Percentiles rank a stretch among this genome's conserved stretches.
Evolutionary conservation across 1,140 invertebrate genomes (phyloP).

Genomic region (Drosophila sucinea): DNA sequence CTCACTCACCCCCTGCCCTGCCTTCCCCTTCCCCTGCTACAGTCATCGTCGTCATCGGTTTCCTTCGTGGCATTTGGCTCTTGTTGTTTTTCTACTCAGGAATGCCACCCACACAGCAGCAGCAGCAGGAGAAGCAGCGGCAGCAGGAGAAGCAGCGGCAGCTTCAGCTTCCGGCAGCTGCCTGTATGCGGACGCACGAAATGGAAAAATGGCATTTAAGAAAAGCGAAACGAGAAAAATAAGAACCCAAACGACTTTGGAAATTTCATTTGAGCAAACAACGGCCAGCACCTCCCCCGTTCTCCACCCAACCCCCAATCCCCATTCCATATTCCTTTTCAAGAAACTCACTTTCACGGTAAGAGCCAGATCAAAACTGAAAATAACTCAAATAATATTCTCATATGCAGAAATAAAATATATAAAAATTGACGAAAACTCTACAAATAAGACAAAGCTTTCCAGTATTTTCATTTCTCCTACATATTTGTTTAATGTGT

Average conservation of each 20-base stretch:
- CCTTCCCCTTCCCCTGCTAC: not conserved
- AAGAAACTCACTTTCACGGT: not conserved
- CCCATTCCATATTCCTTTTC: not conserved
- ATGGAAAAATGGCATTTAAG: conserved; percentile 81
- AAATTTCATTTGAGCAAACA: conserved; percentile 82
- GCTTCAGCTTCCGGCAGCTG: conserved; percentile 60
- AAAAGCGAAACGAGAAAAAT: conserved; percentile 82
- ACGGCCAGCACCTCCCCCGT: conserved; percentile 53
- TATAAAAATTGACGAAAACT: too few species aligned
- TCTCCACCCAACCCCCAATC: not conserved
- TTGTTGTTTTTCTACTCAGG: conserved; percentile 63
- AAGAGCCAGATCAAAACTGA: not conserved
- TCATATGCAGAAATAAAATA: too few species aligned
- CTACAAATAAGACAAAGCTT: too few species aligned
- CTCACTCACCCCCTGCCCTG: conserved; percentile 23
- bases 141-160: conserved; percentile 19
- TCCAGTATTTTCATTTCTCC: not conserved
- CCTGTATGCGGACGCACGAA: conserved; percentile 76
- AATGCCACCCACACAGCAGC: conserved; percentile 64
- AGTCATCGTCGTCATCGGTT: conserved; percentile 20
- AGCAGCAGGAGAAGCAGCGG: conserved; percentile 19
- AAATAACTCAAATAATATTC: not conserved
- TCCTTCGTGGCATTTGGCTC: conserved; percentile 27
- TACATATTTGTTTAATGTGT: not conserved
- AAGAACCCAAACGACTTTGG: conserved; percentile 80